Evolutionary conservation across 2,113 vertebrate species (phyloP), one percentile per base, ranked within the genome.

Genomic region (Oncorhynchus nerka): DNA sequence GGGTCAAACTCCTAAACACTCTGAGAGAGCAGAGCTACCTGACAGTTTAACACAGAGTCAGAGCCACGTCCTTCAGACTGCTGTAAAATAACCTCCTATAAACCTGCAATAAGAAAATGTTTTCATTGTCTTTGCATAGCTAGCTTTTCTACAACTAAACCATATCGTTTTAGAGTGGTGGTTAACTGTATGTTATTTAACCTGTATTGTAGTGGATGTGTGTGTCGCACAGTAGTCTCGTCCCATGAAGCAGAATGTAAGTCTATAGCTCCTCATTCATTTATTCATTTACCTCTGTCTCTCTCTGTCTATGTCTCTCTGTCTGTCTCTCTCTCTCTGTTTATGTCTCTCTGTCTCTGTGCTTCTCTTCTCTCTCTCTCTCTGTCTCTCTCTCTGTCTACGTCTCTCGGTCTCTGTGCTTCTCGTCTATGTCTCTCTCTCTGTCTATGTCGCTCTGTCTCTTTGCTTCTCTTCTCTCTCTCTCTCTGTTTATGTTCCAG

Each of bases 401-500:
- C 8, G 7, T 39, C 34, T 39, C 7, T 39, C 34, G 9, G 0
- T 39, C 34, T 39, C 34, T 39, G 7, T 28, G 26, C 26, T 26
- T 26, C 26, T 26, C 1, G 1, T 39, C 6, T 69, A 70, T 22
- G 55, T 78, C 34, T 39, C 34, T 39, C 32, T 91, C 34, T 39
- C 32, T 91, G 86, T 91, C 91, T 92, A 45, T 79, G 82, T 90
- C 4, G 5, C 7, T 39, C 2, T 45, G 2, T 12, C 39, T 45
- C 39, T 45, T 9, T 45, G 9, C 39, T 45, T 45, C 39, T 45
- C 39, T 9, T 45, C 39, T 70, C 71, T 22, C 61, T 22, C 61
- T 78, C 39, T 45, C 39, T 45, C 32, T 91, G 86, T 91, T 91
- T 92, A 49, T 79, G 82, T 90, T 87, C 68, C 89, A 98, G 97